Evolutionary conservation across 2,797 vertebrate species (phyloP).

Genomic region (Oreortyx pictus): DNA sequence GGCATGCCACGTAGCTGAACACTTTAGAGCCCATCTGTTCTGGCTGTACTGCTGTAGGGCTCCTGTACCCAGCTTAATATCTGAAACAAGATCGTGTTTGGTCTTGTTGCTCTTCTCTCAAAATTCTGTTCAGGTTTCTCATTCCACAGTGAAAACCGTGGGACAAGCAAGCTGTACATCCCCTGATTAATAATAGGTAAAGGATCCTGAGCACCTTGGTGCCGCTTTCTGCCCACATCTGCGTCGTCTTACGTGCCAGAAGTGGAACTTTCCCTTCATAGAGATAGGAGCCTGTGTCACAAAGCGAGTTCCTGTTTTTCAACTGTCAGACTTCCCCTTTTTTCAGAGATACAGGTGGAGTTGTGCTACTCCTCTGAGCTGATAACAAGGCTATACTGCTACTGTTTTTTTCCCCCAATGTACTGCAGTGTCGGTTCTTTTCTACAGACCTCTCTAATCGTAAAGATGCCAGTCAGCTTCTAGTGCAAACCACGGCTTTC

Average conservation of each 20-base stretch:
- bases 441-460: background rate
- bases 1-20: background rate
- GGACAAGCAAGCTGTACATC: background rate
- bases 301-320: background rate
- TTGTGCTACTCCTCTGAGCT: background rate
- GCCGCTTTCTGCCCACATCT: background rate
- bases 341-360: background rate
- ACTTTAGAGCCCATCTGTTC: background rate
- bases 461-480: no score
- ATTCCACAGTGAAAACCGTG: background rate
- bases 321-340: background rate
- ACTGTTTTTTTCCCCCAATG: background rate
- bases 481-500: background rate
- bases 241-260: background rate
- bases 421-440: background rate
- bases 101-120: background rate
- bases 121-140: background rate
- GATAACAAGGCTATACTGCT: background rate
- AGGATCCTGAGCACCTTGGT: background rate
- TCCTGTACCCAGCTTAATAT: accelerated
- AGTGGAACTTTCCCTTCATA: constrained; percentile 24
- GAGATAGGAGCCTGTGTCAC: background rate
- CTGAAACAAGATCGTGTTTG: background rate
- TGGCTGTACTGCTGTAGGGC: background rate
- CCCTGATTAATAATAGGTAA: background rate